Evolutionary conservation across 1,140 invertebrate species (phyloP).

Genomic region (Battus philenor): DNA sequence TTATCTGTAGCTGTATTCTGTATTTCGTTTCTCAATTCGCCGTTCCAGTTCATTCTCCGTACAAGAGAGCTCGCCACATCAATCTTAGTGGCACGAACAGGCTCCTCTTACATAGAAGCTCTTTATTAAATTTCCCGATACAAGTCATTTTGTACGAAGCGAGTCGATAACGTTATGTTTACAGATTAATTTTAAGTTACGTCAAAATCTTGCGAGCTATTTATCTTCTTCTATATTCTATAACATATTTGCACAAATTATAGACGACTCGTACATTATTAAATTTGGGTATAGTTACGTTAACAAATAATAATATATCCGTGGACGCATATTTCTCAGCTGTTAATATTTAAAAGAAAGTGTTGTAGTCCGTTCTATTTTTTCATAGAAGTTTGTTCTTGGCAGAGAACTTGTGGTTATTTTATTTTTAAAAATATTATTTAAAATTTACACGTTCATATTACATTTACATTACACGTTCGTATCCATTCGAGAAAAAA

Average conservation of each 20-base stretch:
- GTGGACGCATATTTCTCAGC: too few relatives aligned
- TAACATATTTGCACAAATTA: background rate
- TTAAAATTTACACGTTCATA: too few relatives aligned
- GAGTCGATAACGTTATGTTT: conserved; percentile 31
- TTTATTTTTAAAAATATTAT: too few relatives aligned
- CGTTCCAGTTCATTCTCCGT: conserved; percentile 1
- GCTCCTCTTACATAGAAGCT: conserved; percentile 27
- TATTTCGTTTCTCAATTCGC: conserved; percentile 14
- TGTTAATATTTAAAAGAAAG: too few relatives aligned
- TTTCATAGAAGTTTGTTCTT: too few relatives aligned
- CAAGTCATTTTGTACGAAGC: conserved; percentile 31
- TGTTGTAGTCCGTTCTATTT: too few relatives aligned
- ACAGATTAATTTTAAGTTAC: conserved; percentile 54
- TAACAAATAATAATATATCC: too few relatives aligned
- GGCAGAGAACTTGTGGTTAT: too few relatives aligned
- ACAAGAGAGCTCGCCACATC: conserved; percentile 29
- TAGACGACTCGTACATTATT: too few relatives aligned
- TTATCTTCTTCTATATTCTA: background rate
- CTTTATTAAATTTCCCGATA: conserved; percentile 57
- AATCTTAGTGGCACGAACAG: conserved; percentile 39
- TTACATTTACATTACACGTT: too few relatives aligned
- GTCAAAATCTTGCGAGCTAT: conserved; percentile 40
- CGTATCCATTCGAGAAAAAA: too few relatives aligned
- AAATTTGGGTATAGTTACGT: too few relatives aligned
- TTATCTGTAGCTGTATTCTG: conserved; percentile 7